Evolutionary conservation across 2,888 invertebrate species (phyloP).

Genomic region (Tanypteryx hageni): DNA sequence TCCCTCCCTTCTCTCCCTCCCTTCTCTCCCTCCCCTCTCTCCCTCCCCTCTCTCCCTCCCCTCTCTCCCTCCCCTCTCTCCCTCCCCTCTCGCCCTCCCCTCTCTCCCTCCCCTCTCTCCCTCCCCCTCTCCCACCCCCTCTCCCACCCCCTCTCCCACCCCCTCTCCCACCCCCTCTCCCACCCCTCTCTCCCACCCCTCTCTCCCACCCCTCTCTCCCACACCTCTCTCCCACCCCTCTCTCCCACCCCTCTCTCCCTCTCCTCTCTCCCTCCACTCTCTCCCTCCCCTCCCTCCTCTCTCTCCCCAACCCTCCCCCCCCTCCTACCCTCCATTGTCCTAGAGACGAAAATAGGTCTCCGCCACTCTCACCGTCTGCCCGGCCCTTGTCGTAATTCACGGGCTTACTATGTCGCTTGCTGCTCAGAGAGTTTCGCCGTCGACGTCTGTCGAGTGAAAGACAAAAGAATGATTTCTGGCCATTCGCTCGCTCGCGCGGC

Average conservation of each 20-base stretch:
- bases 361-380: neutral
- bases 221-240: too few relatives aligned
- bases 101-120: neutral
- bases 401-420: too few relatives aligned
- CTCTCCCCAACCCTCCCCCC: neutral
- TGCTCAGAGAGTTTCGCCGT: neutral
- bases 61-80: neutral
- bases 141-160: neutral
- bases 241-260: neutral
- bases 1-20: neutral
- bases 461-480: too few relatives aligned
- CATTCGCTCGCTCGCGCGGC: too few relatives aligned
- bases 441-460: neutral
- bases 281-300: neutral
- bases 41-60: neutral
- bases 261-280: neutral
- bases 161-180: neutral
- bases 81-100: neutral
- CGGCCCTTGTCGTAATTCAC: neutral
- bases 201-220: neutral
- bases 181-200: neutral
- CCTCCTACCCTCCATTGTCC: constrained; percentile 18
- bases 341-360: constrained; percentile 51
- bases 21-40: neutral
- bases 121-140: too few relatives aligned